phyloP scores from a whole-genome alignment of 2,888 invertebrate species.

The Drosophila nigricruria region DNA sequence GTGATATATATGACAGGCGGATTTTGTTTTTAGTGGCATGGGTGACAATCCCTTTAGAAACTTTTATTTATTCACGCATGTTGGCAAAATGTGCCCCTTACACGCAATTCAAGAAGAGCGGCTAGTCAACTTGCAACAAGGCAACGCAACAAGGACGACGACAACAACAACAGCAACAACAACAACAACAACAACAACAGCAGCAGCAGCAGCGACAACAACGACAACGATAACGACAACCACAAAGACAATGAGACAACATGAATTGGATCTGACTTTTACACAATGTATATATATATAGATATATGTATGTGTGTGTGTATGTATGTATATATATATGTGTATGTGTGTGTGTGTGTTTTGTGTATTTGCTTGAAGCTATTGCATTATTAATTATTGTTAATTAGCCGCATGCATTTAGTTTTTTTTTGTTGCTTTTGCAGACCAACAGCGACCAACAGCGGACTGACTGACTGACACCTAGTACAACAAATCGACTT shows the following conservation, averaged over 20 bases:
- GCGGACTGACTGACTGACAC: conserved; percentile 27
- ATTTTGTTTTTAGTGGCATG: conserved; percentile 79
- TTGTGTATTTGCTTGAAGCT: conserved; percentile 20
- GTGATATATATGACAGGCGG: conserved; percentile 77
- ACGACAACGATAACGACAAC: no score
- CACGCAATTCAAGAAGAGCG: conserved; percentile 63
- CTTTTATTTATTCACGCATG: conserved; percentile 79
- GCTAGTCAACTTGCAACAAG: conserved; percentile 59
- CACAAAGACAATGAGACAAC: conserved; percentile 39
- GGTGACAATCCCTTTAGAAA: conserved; percentile 77
- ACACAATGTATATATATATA: not conserved
- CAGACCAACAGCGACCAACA: conserved; percentile 20
- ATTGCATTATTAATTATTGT: conserved; percentile 69
- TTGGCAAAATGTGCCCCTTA: conserved; percentile 72
- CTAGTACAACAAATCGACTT: conserved; percentile 59
- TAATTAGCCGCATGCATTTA: conserved; percentile 59
- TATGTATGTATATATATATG: not conserved
- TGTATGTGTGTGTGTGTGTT: not conserved
- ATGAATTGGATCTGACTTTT: conserved; percentile 29
- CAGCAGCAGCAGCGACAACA: no score
- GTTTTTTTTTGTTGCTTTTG: conserved; percentile 10
- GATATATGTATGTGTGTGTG: not conserved
- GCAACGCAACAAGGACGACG: conserved; percentile 35
- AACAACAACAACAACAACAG: conserved; percentile 32
- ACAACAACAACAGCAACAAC: conserved; percentile 32